Evolutionary conservation across 2,888 invertebrate species (phyloP).

Genomic region (Papilio demoleus): DNA sequence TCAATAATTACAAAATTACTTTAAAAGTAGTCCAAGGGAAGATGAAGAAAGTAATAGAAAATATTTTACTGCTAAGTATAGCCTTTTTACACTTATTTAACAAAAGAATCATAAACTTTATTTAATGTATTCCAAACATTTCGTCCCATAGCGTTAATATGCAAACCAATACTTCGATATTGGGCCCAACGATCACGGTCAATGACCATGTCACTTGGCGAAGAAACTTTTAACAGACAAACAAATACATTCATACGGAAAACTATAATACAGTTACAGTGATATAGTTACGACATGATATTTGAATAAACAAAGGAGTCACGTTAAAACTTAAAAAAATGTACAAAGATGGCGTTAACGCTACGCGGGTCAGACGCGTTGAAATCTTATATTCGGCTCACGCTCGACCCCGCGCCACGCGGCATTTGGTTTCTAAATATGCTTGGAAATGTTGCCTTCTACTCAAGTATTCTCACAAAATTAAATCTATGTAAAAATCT

Average conservation of each 20-base stretch:
- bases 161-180: conserved; percentile 63
- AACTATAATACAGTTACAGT: background rate
- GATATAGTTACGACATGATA: background rate
- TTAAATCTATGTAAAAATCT: background rate
- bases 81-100: too few relatives aligned
- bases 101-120: too few relatives aligned
- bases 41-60: too few relatives aligned
- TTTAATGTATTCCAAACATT: conserved; percentile 30
- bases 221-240: conserved; percentile 4
- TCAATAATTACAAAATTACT: too few relatives aligned
- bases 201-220: conserved; percentile 61
- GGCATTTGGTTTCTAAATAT: conserved; percentile 12
- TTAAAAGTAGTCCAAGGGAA: too few relatives aligned
- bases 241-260: background rate
- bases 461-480: background rate
- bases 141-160: conserved; percentile 55
- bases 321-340: conserved; percentile 41
- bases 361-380: conserved; percentile 50
- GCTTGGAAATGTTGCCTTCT: conserved; percentile 1
- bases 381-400: conserved; percentile 58
- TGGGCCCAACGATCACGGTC: conserved; percentile 66
- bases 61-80: too few relatives aligned
- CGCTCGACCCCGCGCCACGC: conserved; percentile 52
- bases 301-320: conserved; percentile 22
- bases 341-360: conserved; percentile 37